phyloP scores from a whole-genome alignment of 2,888 invertebrate species.

The Geophilus truncorum region DNA sequence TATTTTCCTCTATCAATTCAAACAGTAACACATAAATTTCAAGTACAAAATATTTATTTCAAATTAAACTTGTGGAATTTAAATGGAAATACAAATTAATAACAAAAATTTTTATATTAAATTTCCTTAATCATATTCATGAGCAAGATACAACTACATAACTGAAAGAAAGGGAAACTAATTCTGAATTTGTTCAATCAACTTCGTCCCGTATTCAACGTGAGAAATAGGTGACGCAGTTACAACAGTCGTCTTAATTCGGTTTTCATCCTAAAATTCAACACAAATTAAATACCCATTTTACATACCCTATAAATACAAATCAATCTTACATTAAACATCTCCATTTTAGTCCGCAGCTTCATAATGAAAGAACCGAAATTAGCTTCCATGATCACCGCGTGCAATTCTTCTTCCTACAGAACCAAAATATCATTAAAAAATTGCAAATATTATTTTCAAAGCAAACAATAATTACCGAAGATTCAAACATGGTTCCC shows the following conservation, averaged over 20 bases:
- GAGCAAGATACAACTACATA: not conserved
- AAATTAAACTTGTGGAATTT: too few species aligned
- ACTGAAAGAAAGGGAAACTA: not conserved
- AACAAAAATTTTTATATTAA: too few species aligned
- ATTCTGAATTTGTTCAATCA: slow-evolving; percentile 53
- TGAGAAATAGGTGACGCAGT: slow-evolving; percentile 67
- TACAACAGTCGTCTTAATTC: slow-evolving; percentile 69
- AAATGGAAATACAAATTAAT: too few species aligned
- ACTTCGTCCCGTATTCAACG: slow-evolving; percentile 66
- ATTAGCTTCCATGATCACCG: slow-evolving; percentile 65
- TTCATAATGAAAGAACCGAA: slow-evolving; percentile 78
- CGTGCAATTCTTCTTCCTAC: slow-evolving; percentile 59
- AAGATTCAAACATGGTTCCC: slow-evolving; percentile 55
- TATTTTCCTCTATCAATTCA: too few species aligned
- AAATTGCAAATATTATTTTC: not conserved
- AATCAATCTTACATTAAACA: slow-evolving; percentile 83
- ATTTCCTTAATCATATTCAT: not conserved
- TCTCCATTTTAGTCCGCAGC: slow-evolving; percentile 82
- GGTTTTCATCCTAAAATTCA: slow-evolving; percentile 67
- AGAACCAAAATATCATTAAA: not conserved
- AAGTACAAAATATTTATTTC: too few species aligned
- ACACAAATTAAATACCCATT: too few species aligned
- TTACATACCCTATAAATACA: too few species aligned
- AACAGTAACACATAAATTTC: too few species aligned
- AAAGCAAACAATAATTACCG: not conserved